phyloP scores from a whole-genome alignment of 2,113 vertebrate species.

The Thermophis baileyi region DNA sequence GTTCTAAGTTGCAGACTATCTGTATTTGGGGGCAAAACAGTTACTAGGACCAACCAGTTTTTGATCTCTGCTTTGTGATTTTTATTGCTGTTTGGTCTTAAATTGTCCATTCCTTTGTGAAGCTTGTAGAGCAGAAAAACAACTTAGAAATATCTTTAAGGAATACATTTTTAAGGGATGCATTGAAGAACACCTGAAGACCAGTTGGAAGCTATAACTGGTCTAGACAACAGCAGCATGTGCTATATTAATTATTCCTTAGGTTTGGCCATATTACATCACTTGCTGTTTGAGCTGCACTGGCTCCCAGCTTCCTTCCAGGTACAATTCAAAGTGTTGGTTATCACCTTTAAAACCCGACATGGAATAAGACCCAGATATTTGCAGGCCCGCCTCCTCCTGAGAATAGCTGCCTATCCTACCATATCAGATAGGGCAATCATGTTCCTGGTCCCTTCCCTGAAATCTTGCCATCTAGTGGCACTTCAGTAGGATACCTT shows the following conservation, averaged over 20 bases:
- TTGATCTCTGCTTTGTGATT: neutral
- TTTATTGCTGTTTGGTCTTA: neutral
- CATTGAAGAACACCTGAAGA: neutral
- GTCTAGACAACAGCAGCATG: neutral
- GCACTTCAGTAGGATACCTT: neutral
- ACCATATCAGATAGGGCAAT: neutral
- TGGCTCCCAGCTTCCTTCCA: neutral
- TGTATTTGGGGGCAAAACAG: neutral
- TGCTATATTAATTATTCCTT: neutral
- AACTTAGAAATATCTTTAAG: neutral
- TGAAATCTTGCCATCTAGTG: neutral
- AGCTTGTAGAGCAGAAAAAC: neutral
- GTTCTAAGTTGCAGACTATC: neutral
- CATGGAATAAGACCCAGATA: neutral
- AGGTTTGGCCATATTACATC: neutral
- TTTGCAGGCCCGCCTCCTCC: neutral
- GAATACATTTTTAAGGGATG: neutral
- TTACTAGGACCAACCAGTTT: neutral
- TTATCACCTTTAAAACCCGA: neutral
- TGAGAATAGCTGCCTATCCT: neutral
- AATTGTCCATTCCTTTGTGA: neutral
- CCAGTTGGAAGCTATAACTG: neutral
- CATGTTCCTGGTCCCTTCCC: neutral
- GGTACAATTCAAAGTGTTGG: neutral
- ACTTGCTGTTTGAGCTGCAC: neutral